Conservation (phyloP, 1,140 invertebrate genomes). For the Saccostrea glomerata region DNA sequence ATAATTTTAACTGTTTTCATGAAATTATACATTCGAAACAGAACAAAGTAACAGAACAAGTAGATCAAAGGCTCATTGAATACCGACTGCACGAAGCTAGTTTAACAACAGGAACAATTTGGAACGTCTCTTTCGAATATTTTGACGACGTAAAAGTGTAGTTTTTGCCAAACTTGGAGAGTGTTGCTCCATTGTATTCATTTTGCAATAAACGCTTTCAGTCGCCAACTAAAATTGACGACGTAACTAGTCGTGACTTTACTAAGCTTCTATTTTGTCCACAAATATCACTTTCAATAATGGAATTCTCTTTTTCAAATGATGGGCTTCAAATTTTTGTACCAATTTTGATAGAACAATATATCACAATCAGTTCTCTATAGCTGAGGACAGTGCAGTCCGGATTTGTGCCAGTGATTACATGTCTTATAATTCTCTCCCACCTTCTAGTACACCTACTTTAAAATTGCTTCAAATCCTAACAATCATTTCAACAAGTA, state of each 20-base stretch:
- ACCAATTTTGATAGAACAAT: background rate
- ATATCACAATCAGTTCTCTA: background rate
- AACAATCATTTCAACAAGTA: background rate
- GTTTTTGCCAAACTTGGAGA: background rate
- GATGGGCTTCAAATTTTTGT: background rate
- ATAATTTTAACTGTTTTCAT: background rate
- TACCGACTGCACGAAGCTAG: background rate
- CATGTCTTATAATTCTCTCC: background rate
- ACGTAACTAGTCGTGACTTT: background rate
- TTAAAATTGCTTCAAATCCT: background rate
- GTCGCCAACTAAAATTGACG: background rate
- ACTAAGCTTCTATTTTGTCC: background rate
- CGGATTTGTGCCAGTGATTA: background rate
- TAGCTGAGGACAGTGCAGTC: background rate
- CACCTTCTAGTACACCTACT: background rate
- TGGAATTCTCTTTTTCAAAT: background rate
- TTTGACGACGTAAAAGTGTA: background rate
- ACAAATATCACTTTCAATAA: background rate
- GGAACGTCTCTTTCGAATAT: background rate
- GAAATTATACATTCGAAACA: background rate
- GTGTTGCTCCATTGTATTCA: background rate
- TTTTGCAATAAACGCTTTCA: background rate
- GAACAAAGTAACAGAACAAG: background rate
- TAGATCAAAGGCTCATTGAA: background rate
- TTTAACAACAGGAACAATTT: background rate